Base-by-base conservation (phyloP, 2,797 vertebrate genomes). In the Sebastes wilsoni region DNA sequence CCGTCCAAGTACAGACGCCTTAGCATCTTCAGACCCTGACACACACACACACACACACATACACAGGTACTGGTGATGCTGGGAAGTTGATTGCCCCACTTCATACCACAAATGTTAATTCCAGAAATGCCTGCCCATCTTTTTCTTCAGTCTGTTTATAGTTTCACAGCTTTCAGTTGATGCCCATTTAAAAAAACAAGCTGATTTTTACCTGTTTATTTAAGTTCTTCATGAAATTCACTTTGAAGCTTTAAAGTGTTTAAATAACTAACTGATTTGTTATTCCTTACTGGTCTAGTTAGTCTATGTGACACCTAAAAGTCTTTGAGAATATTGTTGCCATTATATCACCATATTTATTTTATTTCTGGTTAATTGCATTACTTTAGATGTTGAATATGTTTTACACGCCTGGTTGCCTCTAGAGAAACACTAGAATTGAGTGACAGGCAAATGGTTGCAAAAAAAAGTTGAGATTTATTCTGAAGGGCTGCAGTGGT, bases 1-100 rank as follows among this genome's bases (percentile, higher is more conserved):
- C 96, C 97, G 54, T 99, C 98, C 96, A 99, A 83, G 91, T 99
- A 98, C 76, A 99, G 93, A 52, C 97, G 97, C n/a, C 90, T 96
- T 72, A 99, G 92, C 88, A 96, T 96, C 95, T 96, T 97, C 89
- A 99, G 94, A 80, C 87, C 90, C 99, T 99, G 84, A 72, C 2
- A 84, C 38, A 83, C 34, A 76, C 61, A 81, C 34, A 73, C 22
- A 60, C 30, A 79, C 12, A 46, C n/a, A 78, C 12, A 83, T 18
- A 75, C 55, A 81, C 34, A 70, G n/a, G 12, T 42, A 27, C 3
- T 72, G 28, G 25, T 70, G 46, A 60, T 56, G 66, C 23, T 75
- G 55, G 54, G 54, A 70, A 12, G 22, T 5, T 61, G 12, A 52
- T 22, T 28, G 27, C 2, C 5, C 23, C 13, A 0, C 4, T 42